Evolutionary conservation across 2,797 vertebrate genomes (phyloP).

Genomic region (Oreochromis mossambicus): DNA sequence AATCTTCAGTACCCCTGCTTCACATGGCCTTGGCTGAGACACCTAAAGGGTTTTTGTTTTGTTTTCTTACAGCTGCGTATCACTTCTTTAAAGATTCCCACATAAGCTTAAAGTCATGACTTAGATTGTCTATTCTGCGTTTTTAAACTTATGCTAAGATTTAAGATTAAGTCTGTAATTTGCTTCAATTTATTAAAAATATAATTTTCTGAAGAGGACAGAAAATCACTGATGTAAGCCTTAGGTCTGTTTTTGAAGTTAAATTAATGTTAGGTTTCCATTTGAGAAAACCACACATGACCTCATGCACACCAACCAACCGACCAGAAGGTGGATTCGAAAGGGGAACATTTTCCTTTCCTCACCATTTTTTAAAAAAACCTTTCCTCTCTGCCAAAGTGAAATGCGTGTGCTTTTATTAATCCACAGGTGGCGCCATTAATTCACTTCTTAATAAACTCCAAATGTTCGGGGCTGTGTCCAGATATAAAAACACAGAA

Average conservation of each 20-base stretch:
- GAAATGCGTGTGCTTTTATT: background rate
- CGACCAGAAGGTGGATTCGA: constrained; percentile 7
- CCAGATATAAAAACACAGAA: background rate
- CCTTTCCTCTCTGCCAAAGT: background rate
- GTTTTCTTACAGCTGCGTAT: background rate
- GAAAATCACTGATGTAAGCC: background rate
- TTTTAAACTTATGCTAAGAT: background rate
- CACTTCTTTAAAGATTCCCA: background rate
- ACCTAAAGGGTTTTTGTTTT: background rate
- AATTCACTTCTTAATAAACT: background rate
- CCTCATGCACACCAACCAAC: constrained; percentile 14
- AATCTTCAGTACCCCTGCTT: background rate
- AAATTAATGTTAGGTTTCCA: constrained; percentile 47
- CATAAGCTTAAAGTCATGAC: background rate
- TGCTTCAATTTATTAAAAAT: constrained; percentile 12
- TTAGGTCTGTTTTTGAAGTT: constrained; percentile 7
- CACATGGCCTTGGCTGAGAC: background rate
- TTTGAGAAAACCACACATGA: constrained; percentile 43
- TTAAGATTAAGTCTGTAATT: background rate
- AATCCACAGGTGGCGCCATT: constrained; percentile 24
- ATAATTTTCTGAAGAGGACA: background rate
- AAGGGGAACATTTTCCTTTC: background rate
- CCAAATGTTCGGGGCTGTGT: background rate
- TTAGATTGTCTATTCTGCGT: background rate
- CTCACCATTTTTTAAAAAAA: background rate